These are phyloP conservation scores for Hymenochirus boettgeri DNA, from an alignment of 2,113 vertebrate species.

Conservation along the genomic window DNA sequence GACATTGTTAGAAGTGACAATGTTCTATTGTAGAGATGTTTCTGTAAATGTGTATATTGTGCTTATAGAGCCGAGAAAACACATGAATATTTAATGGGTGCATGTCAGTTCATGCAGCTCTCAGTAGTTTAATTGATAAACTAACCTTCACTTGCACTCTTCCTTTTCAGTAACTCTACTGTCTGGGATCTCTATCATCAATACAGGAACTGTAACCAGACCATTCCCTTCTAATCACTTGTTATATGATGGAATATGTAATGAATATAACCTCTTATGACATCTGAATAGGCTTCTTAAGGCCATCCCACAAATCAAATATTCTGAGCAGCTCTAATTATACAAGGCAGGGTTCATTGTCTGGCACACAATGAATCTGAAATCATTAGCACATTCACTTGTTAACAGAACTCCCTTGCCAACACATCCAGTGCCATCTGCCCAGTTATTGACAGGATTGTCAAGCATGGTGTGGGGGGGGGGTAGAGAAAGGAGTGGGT, in stretches of 20 bases:
- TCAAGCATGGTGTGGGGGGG: constrained; percentile 43
- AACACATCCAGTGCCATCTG: constrained; percentile 60
- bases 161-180: neutral
- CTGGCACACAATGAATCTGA: constrained; percentile 43
- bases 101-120: neutral
- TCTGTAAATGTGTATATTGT: neutral
- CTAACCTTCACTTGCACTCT: neutral
- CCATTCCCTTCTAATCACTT: constrained; percentile 6
- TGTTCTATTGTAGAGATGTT: neutral
- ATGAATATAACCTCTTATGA: constrained; percentile 5
- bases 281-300: constrained; percentile 7
- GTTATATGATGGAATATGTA: constrained; percentile 17
- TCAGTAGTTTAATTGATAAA: neutral
- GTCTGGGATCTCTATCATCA: neutral
- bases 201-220: neutral
- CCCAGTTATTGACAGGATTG: constrained; percentile 57
- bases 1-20: neutral
- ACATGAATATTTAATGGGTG: neutral
- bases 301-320: constrained; percentile 25
- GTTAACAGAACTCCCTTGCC: constrained; percentile 50
- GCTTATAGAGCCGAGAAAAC: neutral
- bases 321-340: constrained; percentile 42
- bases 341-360: constrained; percentile 47
- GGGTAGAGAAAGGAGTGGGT: constrained; percentile 5
- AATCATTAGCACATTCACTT: constrained; percentile 51